A percentile compares a stretch with the other conserved stretches of the same genome.
Evolutionary conservation across 2,888 invertebrate species (phyloP).

Genomic region (Trimorus sp.): DNA sequence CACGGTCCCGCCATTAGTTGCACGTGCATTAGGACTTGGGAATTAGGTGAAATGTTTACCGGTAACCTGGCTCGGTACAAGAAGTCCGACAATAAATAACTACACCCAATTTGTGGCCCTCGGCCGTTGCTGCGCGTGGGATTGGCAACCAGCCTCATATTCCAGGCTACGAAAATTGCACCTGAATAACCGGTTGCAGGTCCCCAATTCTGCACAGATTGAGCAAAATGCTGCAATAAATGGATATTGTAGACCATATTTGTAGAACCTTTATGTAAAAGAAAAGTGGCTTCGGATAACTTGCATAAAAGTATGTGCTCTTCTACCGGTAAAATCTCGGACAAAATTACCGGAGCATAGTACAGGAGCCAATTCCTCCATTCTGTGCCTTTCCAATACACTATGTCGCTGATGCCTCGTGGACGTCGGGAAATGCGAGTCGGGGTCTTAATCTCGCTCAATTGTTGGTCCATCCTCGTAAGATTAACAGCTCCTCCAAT

Average conservation of each 20-base stretch:
- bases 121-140: slow-evolving; percentile 1
- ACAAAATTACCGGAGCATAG: slow-evolving; percentile 19
- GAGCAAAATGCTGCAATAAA: slow-evolving; percentile 2
- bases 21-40: neutral
- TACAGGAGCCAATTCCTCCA: slow-evolving; percentile 36
- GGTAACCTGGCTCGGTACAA: neutral
- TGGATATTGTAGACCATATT: slow-evolving; percentile 14
- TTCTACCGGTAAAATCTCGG: neutral
- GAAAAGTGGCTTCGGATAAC: slow-evolving; percentile 10
- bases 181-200: slow-evolving; percentile 5
- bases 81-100: slow-evolving; percentile 17
- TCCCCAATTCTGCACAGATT: slow-evolving; percentile 22
- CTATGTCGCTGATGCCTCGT: slow-evolving; percentile 9
- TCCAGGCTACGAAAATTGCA: slow-evolving; percentile 19
- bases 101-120: slow-evolving; percentile 3
- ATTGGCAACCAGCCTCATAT: slow-evolving; percentile 8
- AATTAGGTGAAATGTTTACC: neutral
- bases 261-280: slow-evolving; percentile 12
- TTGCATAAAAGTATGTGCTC: slow-evolving; percentile 18
- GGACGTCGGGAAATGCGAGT: slow-evolving; percentile 24
- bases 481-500: slow-evolving; percentile 1
- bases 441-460: neutral
- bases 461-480: neutral
- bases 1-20: slow-evolving; percentile 6
- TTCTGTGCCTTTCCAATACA: slow-evolving; percentile 38